phyloP scores from a whole-genome alignment of 2,888 invertebrate species.

The Spilarctia lutea region DNA sequence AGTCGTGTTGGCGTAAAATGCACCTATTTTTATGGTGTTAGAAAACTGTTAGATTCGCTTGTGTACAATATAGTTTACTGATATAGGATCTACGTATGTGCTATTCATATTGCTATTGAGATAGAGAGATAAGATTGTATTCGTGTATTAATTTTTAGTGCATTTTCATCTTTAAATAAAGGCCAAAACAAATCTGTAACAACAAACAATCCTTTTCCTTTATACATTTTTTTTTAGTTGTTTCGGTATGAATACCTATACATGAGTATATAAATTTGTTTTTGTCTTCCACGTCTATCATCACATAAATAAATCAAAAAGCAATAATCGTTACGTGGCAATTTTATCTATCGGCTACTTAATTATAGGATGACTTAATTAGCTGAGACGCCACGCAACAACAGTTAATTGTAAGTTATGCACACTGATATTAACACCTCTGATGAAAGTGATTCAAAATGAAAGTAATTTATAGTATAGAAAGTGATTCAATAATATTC shows the following conservation, averaged over 20 bases:
- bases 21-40: constrained; percentile 8
- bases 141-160: too few relatives aligned
- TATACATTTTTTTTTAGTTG: too few relatives aligned
- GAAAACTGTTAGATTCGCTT: too few relatives aligned
- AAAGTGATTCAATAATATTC: background rate
- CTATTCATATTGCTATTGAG: background rate
- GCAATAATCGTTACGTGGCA: constrained; percentile 67
- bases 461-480: constrained; percentile 15
- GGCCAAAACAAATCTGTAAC: too few relatives aligned
- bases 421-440: constrained; percentile 48
- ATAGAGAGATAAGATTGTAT: too few relatives aligned
- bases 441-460: constrained; percentile 26
- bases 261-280: background rate
- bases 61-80: background rate
- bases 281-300: constrained; percentile 30
- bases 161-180: too few relatives aligned
- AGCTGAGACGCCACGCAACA: constrained; percentile 68
- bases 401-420: constrained; percentile 65
- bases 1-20: constrained; percentile 28
- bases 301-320: constrained; percentile 65
- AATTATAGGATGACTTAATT: constrained; percentile 68
- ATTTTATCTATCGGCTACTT: constrained; percentile 62
- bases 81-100: background rate
- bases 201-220: too few relatives aligned
- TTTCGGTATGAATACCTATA: background rate